Base-by-base conservation (phyloP, 2,113 vertebrate species). In the Peromyscus leucopus region DNA sequence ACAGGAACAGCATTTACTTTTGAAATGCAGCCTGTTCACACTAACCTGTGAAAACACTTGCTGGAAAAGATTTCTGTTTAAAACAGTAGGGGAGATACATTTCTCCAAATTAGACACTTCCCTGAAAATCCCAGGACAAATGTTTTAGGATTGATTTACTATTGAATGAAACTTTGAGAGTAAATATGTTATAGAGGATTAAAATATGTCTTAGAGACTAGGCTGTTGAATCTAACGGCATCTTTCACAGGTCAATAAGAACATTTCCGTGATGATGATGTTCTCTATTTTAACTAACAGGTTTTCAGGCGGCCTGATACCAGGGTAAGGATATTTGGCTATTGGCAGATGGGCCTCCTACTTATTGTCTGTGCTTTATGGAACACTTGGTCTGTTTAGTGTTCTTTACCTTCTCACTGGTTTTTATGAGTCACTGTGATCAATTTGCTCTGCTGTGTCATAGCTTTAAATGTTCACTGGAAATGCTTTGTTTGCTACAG, bases 261-360 rank as follows among this genome's bases (percentile, higher is more conserved):
- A 28, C 61, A 17, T 97, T 28, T 93, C 76, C 90, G 7, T 96
- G 97, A 97, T 97, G 69, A 98, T 98, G 98, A 98, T 98, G 72
- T 98, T 98, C 97, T 99, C 96, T 99, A 98, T 99, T 99, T 99
- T 99, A 98, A 99, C 98, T 99, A 89, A 98, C 99, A 99, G 99
- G 98, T 99, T 92, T 99, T 98, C 98, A 99, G 98, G 98, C 99
- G 99, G 98, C 98, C 99, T 96, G 99, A 99, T 97, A 94, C 98
- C 91, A 99, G 99, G 99, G 99, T 99, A 99, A 99, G 99, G 97
- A 98, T 97, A 75, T 98, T 97, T 92, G 98, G 98, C 98, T 98
- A 98, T 97, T 90, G 74, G 97, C 98, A 95, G 96, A 92, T 97
- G 96, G 90, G 98, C 98, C 98, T 98, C 98, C 96, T 98, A 84